These are phyloP conservation scores for Schizopygopsis pylzovi DNA, from an alignment of 2,797 vertebrate genomes.

Conservation along the genomic window DNA sequence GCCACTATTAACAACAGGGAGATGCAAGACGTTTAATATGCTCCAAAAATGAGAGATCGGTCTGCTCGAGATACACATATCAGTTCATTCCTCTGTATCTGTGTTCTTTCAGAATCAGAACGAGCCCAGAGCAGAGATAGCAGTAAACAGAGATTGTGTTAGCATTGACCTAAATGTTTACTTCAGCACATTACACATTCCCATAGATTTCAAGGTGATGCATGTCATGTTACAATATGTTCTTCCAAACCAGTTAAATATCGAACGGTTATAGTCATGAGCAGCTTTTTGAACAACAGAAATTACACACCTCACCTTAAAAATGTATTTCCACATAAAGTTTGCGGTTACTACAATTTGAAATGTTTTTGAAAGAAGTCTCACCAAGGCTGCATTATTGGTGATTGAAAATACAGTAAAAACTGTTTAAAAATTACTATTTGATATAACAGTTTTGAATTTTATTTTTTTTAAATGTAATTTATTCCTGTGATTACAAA, in stretches of 20 bases:
- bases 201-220: constrained; percentile 1
- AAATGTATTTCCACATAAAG: neutral
- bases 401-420: too few relatives aligned
- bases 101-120: constrained; percentile 39
- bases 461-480: neutral
- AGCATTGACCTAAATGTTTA: constrained; percentile 17
- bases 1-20: constrained; percentile 21
- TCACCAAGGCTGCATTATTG: neutral
- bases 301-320: neutral
- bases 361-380: neutral
- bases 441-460: neutral
- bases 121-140: constrained; percentile 12
- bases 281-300: neutral
- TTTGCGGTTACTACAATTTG: neutral
- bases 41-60: constrained; percentile 20
- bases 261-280: neutral
- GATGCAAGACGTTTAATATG: constrained; percentile 23
- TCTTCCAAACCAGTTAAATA: neutral
- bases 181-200: constrained; percentile 26
- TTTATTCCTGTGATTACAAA: too few relatives aligned
- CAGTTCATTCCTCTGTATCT: constrained; percentile 16
- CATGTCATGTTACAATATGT: neutral
- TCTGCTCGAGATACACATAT: constrained; percentile 36
- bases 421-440: neutral
- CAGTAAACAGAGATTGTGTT: constrained; percentile 32